Evolutionary conservation across 2,113 vertebrate species (phyloP).

Genomic region (Prionailurus bengalensis): DNA sequence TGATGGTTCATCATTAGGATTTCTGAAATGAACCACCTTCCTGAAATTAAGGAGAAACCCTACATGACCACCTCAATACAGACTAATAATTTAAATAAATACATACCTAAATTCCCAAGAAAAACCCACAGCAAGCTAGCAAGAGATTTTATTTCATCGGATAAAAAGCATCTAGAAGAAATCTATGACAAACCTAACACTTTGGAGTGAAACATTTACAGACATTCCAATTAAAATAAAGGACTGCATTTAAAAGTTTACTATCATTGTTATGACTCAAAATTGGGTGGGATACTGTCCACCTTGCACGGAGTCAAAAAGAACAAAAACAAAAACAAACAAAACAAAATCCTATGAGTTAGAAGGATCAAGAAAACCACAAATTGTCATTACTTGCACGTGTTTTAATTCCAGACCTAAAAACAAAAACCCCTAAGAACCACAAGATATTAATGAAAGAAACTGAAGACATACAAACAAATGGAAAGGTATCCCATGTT

Average conservation of each 20-base stretch:
- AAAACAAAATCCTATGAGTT: neutral
- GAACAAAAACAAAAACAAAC: neutral
- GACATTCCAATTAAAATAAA: neutral
- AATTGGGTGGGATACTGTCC: neutral
- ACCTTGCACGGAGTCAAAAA: neutral
- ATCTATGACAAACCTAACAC: neutral
- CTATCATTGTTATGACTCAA: neutral
- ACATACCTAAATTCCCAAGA: neutral
- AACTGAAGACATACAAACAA: neutral
- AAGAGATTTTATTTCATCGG: neutral
- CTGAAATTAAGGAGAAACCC: neutral
- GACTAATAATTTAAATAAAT: neutral
- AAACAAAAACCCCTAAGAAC: neutral
- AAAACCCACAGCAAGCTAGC: neutral
- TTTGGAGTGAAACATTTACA: neutral
- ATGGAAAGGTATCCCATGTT: neutral
- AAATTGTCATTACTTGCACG: neutral
- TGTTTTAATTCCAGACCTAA: neutral
- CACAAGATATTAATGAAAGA: neutral
- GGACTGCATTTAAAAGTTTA: neutral
- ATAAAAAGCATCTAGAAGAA: neutral
- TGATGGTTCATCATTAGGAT: neutral
- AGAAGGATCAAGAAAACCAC: conserved; percentile 26
- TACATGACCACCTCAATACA: neutral
- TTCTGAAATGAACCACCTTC: conserved; percentile 12